These are phyloP conservation scores for Erebia aethiops DNA, from an alignment of 2,888 invertebrate genomes.

Conservation along the genomic window DNA sequence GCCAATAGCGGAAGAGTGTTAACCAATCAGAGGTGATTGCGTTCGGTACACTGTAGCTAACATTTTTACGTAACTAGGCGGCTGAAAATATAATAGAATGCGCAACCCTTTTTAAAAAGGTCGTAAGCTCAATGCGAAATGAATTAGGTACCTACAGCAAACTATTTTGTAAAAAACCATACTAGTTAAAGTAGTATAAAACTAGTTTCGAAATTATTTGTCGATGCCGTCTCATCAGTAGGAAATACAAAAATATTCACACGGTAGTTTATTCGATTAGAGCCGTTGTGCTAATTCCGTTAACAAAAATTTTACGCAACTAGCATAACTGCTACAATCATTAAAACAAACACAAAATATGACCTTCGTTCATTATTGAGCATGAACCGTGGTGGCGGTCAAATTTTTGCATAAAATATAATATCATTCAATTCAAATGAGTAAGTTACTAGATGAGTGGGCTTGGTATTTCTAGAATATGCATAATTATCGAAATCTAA, in stretches of 20 bases:
- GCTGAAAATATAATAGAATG: too few species aligned
- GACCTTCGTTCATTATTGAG: conserved; percentile 14
- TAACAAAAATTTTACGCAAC: conserved; percentile 14
- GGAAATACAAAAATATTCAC: conserved; percentile 17
- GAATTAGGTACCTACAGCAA: too few species aligned
- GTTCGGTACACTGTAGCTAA: too few species aligned
- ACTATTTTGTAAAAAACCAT: neutral
- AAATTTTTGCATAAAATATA: neutral
- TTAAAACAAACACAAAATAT: conserved; percentile 8
- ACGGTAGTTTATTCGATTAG: conserved; percentile 24
- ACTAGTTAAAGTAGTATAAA: too few species aligned
- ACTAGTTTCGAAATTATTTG: neutral
- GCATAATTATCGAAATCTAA: too few species aligned
- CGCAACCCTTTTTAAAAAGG: too few species aligned
- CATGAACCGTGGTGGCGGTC: too few species aligned
- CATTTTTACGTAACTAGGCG: too few species aligned
- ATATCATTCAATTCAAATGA: conserved; percentile 1
- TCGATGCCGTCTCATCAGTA: conserved; percentile 4
- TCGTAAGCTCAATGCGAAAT: too few species aligned
- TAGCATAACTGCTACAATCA: conserved; percentile 9
- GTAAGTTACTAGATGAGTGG: neutral
- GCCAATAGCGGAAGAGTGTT: too few species aligned
- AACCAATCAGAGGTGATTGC: too few species aligned
- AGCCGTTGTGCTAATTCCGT: conserved; percentile 16
- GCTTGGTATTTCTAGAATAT: neutral